A percentile compares a stretch with the other conserved stretches of the same genome.
Evolutionary conservation across 2,113 vertebrate species (phyloP).

Genomic region (Eubucco bourcierii): DNA sequence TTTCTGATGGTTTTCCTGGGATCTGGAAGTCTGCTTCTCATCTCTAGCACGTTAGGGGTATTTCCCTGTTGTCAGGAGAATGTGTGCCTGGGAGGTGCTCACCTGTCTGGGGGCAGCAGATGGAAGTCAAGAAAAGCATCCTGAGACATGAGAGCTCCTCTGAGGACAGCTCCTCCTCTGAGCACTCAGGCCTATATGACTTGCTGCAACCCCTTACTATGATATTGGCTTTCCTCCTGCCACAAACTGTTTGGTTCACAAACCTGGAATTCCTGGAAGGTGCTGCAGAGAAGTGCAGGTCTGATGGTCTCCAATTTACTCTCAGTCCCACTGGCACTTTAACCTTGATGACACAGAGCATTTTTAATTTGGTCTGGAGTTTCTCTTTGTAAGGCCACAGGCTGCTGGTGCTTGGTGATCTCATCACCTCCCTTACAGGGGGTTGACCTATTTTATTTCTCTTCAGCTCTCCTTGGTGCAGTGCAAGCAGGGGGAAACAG

Average conservation of each 20-base stretch:
- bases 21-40: neutral
- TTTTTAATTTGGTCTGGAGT: constrained; percentile 36
- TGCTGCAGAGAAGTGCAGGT: neutral
- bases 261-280: neutral
- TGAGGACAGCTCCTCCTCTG: neutral
- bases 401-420: constrained; percentile 41
- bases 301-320: neutral
- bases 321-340: constrained; percentile 10
- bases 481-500: neutral
- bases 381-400: constrained; percentile 34
- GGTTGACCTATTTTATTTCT: neutral
- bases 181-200: neutral
- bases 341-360: neutral
- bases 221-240: neutral
- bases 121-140: neutral
- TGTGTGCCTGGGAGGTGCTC: neutral
- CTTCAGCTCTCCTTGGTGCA: neutral
- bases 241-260: constrained; percentile 22
- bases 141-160: neutral
- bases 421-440: neutral
- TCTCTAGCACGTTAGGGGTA: neutral
- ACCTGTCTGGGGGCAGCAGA: neutral
- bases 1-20: neutral
- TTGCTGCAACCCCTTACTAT: neutral
- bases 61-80: neutral